These are phyloP conservation scores for Oryzias curvinotus DNA, from an alignment of 2,113 vertebrate species.

Conservation along the genomic window DNA sequence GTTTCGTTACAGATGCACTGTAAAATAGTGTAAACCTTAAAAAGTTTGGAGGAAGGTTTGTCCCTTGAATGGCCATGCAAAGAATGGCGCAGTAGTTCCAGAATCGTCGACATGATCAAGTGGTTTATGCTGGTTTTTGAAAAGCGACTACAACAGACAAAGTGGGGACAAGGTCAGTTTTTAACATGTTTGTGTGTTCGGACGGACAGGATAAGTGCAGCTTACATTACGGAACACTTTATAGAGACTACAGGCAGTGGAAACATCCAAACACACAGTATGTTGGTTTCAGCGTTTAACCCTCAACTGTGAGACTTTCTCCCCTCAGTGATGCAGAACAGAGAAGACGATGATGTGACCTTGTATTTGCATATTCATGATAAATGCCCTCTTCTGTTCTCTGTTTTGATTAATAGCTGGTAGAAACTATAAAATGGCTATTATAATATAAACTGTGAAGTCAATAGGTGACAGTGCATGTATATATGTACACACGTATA, in stretches of 20 bases:
- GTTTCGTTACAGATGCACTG: constrained; percentile 49
- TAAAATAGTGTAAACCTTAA: constrained; percentile 62
- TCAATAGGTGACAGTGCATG: constrained; percentile 59
- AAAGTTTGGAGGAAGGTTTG: constrained; percentile 38
- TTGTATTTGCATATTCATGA: constrained; percentile 77
- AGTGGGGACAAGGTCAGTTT: constrained; percentile 39
- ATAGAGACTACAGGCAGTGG: constrained; percentile 52
- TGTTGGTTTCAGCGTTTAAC: constrained; percentile 29
- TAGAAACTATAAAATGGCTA: constrained; percentile 71
- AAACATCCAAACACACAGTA: constrained; percentile 47
- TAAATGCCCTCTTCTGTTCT: constrained; percentile 67
- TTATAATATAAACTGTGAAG: constrained; percentile 60
- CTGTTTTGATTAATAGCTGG: constrained; percentile 72
- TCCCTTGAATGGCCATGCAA: constrained; percentile 49
- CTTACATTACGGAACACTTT: constrained; percentile 53
- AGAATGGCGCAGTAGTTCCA: constrained; percentile 48
- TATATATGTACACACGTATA: constrained; percentile 30
- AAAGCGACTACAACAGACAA: constrained; percentile 39
- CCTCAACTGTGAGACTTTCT: constrained; percentile 36
- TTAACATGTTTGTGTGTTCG: constrained; percentile 45
- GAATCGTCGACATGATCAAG: constrained; percentile 26
- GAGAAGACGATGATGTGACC: constrained; percentile 46
- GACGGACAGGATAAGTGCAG: constrained; percentile 45
- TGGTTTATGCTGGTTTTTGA: constrained; percentile 66
- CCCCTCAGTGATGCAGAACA: constrained; percentile 31